phyloP scores from a whole-genome alignment of 92 coral and sea anemone genomes.

The Virgularia gustaviana region DNA sequence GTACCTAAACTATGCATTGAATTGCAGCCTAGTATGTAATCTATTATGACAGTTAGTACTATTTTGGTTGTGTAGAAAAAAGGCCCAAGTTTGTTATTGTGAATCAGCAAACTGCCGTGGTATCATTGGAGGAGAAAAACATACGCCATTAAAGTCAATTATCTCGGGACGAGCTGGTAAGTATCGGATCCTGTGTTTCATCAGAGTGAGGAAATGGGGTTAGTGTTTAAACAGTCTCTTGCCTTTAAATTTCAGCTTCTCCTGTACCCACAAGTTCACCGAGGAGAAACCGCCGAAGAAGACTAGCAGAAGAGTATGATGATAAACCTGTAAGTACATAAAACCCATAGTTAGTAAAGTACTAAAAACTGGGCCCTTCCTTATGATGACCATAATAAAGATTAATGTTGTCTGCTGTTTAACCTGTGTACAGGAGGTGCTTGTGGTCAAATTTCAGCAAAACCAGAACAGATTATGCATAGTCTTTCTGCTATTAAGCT shows the following conservation, averaged over 20 bases:
- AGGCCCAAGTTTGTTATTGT: slow-evolving; percentile 86
- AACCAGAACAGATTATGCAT: too few species aligned
- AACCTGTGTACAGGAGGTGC: too few species aligned
- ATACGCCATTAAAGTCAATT: slow-evolving; percentile 82
- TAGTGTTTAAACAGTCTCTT: neutral
- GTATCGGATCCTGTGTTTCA: neutral
- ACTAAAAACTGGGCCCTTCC: too few species aligned
- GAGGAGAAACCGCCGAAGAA: slow-evolving; percentile 67
- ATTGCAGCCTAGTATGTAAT: neutral
- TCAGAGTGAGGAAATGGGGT: neutral
- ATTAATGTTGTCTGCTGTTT: too few species aligned
- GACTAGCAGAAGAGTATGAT: slow-evolving; percentile 77
- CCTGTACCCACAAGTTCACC: slow-evolving; percentile 58
- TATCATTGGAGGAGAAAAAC: slow-evolving; percentile 95
- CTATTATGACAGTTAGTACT: neutral
- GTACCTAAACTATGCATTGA: neutral
- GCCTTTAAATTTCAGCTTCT: slow-evolving; percentile 40
- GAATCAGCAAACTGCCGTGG: slow-evolving; percentile 85
- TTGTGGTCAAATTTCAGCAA: too few species aligned
- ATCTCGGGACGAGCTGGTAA: slow-evolving; percentile 24
- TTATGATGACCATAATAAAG: too few species aligned
- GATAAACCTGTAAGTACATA: slow-evolving; percentile 93
- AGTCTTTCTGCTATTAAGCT: too few species aligned
- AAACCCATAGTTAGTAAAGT: neutral
- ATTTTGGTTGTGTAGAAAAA: slow-evolving; percentile 69